These are phyloP conservation scores for Tuberolachnus salignus DNA, from an alignment of 2,888 invertebrate genomes.

Conservation along the genomic window DNA sequence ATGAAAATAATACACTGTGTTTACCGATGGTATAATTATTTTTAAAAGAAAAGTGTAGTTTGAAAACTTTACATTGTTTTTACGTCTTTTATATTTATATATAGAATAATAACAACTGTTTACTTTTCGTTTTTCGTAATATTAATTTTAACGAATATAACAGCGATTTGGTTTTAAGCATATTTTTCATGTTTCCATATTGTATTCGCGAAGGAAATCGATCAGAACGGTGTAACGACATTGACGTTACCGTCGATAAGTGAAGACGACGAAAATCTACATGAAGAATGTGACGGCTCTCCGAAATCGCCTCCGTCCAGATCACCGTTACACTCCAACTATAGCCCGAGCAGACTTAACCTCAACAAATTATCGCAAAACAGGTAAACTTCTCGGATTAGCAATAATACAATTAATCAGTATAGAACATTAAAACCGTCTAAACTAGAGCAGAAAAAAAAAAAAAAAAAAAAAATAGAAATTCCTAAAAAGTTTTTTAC, in stretches of 20 bases:
- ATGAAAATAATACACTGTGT: not conserved
- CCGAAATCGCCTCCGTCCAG: constrained; percentile 71
- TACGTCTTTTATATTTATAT: not conserved
- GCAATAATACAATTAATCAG: not conserved
- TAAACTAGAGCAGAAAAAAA: no score
- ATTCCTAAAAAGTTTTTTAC: not conserved
- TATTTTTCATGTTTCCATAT: constrained; percentile 17
- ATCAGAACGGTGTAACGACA: constrained; percentile 78
- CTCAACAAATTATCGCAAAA: constrained; percentile 44
- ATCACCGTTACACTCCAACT: constrained; percentile 66
- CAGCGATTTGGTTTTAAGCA: constrained; percentile 1
- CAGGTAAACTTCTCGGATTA: not conserved
- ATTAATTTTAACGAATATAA: constrained; percentile 11
- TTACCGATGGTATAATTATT: constrained; percentile 1
- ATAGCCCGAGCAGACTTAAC: constrained; percentile 67
- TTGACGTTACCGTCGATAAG: constrained; percentile 90
- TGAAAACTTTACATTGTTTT: constrained; percentile 4
- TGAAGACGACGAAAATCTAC: constrained; percentile 88
- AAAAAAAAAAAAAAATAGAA: not conserved
- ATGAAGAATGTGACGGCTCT: constrained; percentile 74
- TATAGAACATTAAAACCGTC: not conserved
- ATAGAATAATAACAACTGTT: not conserved
- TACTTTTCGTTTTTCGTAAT: constrained; percentile 11
- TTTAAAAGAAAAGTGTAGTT: not conserved
- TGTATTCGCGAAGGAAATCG: constrained; percentile 68